Evolutionary conservation across 2,888 invertebrate species (phyloP).

Genomic region (Escarpia spicata): DNA sequence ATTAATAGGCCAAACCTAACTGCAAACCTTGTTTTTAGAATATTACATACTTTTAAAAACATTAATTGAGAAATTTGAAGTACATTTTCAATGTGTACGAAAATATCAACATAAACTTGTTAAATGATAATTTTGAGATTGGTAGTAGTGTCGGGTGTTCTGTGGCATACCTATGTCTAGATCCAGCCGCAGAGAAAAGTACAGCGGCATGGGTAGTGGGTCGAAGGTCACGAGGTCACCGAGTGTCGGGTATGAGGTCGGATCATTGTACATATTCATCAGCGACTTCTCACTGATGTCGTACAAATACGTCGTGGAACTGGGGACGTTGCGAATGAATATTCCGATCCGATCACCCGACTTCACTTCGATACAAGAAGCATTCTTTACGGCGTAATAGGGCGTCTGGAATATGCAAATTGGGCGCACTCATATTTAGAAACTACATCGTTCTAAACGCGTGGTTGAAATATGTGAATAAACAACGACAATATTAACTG

Average conservation of each 20-base stretch:
- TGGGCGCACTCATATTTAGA: too few relatives aligned
- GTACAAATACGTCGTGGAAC: background rate
- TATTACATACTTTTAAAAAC: too few relatives aligned
- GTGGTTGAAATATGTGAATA: too few relatives aligned
- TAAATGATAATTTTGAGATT: too few relatives aligned
- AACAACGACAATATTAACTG: too few relatives aligned
- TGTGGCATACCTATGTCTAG: background rate
- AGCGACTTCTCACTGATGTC: background rate
- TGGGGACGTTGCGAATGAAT: background rate
- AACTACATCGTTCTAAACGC: too few relatives aligned
- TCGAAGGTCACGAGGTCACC: background rate
- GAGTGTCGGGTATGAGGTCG: background rate
- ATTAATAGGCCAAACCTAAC: too few relatives aligned
- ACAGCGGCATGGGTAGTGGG: background rate
- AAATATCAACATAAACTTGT: too few relatives aligned
- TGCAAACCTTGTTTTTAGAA: too few relatives aligned
- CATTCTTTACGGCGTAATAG: background rate
- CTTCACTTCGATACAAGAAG: background rate
- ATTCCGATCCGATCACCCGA: background rate
- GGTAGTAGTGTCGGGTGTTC: too few relatives aligned
- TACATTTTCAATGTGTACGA: too few relatives aligned
- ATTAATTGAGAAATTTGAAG: too few relatives aligned
- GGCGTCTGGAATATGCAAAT: slow-evolving; percentile 3
- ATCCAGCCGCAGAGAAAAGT: background rate
- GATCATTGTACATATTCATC: background rate